Evolutionary conservation across 2,113 vertebrate species (phyloP), one percentile per base, ranked within the genome.

Genomic region (Chlamydotis undulata): DNA sequence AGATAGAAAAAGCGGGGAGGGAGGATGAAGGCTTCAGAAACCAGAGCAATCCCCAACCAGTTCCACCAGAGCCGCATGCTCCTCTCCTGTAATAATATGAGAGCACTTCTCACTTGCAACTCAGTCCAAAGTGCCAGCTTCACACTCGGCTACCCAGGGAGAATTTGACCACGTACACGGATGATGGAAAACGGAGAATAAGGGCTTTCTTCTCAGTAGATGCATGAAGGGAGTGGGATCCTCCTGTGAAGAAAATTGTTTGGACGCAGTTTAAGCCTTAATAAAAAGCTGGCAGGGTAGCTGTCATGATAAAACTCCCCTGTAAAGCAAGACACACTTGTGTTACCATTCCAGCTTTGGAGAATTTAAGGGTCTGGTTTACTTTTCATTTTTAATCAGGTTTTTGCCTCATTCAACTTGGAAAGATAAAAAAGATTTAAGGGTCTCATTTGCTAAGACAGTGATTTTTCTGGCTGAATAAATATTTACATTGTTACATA

Each of bases 151-250:
- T 96, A 49, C 86, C 86, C 85, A 85, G 57, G 64, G 93, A 97
- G 94, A 97, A 97, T 96, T 90, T 85, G 89, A 45, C 77, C 61
- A 55, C 1, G 14, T 70, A 81, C 61, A 92, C 2, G 67, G 90
- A 81, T 94, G 65, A 89, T 37, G 81, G 84, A 49, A 89, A 90
- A 95, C 70, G 56, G 90, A 93, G 84, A 97, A 95, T 87, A 85
- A 96, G 25, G 56, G 39, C 57, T 95, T 96, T 96, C 77, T 94
- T 92, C 81, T 92, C 61, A 10, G 23, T 10, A 79, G 69, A 85
- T 55, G 76, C 22, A 12, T 18, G 69, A 85, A 84, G 76, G 74
- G 83, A 96, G 67, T 31, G 57, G 43, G 29, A 31, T 39, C 78
- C 86, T 89, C 89, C 86, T 39, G 31, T 65, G 90, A 64, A 79